These are phyloP conservation scores for Mythimna lalbum DNA, from an alignment of 2,888 invertebrate species.

Conservation along the genomic window DNA sequence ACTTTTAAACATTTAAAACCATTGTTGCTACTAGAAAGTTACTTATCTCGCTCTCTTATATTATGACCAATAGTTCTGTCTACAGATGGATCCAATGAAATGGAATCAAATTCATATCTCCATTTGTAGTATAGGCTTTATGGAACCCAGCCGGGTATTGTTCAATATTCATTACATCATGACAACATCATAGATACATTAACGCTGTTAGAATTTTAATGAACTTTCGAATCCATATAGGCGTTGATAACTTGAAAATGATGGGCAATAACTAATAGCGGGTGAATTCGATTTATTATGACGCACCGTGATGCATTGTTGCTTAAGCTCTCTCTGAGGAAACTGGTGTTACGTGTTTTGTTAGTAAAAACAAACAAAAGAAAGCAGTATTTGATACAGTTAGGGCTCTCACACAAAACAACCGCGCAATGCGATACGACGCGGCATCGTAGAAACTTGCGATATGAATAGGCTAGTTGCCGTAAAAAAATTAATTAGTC, in stretches of 20 bases:
- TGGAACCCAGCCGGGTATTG: background rate
- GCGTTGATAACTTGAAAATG: constrained; percentile 36
- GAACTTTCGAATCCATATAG: constrained; percentile 50
- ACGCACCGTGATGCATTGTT: constrained; percentile 42
- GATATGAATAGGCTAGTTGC: no score
- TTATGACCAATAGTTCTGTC: no score
- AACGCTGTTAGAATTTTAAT: constrained; percentile 46
- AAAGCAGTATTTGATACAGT: background rate
- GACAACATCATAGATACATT: background rate
- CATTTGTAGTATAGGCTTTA: background rate
- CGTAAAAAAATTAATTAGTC: no score
- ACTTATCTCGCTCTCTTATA: no score
- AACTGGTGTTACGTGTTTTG: constrained; percentile 10
- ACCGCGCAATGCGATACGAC: no score
- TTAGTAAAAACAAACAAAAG: background rate
- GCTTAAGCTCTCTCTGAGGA: constrained; percentile 37
- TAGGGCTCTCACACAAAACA: background rate
- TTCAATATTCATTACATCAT: constrained; percentile 15
- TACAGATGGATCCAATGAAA: background rate
- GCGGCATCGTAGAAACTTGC: no score
- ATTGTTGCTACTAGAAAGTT: no score
- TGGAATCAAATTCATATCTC: background rate
- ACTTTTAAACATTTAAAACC: no score
- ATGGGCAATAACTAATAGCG: constrained; percentile 35
- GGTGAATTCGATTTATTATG: constrained; percentile 42